These are phyloP conservation scores for Tiliqua scincoides DNA, from an alignment of 2,113 vertebrate species.

Conservation along the genomic window DNA sequence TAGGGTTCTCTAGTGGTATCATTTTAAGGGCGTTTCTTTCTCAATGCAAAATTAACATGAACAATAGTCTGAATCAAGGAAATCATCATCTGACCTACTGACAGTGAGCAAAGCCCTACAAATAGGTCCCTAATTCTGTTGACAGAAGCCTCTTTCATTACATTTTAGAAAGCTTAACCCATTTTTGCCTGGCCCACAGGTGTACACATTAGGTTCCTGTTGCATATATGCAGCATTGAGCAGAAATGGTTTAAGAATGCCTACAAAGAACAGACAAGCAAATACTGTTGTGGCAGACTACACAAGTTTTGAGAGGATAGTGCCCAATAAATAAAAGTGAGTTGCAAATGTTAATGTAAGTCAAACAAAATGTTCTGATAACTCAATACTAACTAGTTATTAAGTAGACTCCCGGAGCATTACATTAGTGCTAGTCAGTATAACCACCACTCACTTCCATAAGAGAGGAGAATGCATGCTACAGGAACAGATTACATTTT, in stretches of 20 bases:
- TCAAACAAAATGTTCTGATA: background rate
- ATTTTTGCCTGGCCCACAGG: too few species aligned
- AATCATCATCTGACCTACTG: background rate
- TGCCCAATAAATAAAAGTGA: background rate
- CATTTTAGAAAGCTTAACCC: background rate
- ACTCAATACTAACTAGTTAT: background rate
- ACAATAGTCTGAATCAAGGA: background rate
- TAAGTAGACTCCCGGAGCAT: background rate
- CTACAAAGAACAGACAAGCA: background rate
- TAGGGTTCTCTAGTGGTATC: background rate
- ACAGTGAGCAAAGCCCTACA: background rate
- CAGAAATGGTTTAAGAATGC: too few species aligned
- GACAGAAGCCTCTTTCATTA: background rate
- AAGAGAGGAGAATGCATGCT: background rate
- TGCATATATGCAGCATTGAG: too few species aligned
- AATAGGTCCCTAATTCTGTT: background rate
- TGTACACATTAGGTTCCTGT: too few species aligned
- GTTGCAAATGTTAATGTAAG: too few species aligned
- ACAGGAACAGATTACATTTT: background rate
- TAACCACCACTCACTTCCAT: background rate
- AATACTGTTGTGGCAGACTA: background rate
- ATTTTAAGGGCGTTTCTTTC: background rate
- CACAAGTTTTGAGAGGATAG: background rate
- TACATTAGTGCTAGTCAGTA: background rate
- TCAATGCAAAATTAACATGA: background rate